A percentile compares a stretch with the other conserved stretches of the same genome.
Evolutionary conservation across 2,113 vertebrate genomes (phyloP).

Genomic region (Corynorhinus townsendii): DNA sequence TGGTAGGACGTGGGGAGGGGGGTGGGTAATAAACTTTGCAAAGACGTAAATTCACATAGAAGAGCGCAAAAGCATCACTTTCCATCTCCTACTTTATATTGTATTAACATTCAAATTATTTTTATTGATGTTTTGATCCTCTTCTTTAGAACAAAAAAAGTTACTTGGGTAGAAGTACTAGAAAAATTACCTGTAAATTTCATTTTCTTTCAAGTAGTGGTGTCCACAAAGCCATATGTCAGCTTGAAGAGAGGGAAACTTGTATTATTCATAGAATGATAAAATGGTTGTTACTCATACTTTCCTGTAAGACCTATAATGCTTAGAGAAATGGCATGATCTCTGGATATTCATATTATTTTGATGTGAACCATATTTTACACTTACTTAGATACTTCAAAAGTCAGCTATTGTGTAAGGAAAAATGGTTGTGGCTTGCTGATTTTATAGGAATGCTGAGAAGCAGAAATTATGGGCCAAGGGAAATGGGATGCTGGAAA

Average conservation of each 20-base stretch:
- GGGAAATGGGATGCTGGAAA: slow-evolving; percentile 19
- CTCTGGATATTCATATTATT: slow-evolving; percentile 35
- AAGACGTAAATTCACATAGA: not conserved
- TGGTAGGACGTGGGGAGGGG: not conserved
- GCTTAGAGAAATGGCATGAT: slow-evolving; percentile 35
- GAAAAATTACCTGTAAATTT: not conserved
- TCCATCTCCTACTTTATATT: not conserved
- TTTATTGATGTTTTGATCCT: slow-evolving; percentile 3
- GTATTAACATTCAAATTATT: not conserved
- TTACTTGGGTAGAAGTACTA: not conserved
- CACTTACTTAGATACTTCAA: slow-evolving; percentile 34
- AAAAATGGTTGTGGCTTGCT: not conserved
- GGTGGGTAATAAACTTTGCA: not conserved
- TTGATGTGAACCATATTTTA: slow-evolving; percentile 41
- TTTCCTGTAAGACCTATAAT: not conserved
- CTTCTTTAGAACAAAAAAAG: slow-evolving; percentile 25
- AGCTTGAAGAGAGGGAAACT: not conserved
- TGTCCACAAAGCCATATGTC: slow-evolving; percentile 3
- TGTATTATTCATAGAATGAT: slow-evolving; percentile 26
- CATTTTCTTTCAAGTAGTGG: slow-evolving; percentile 17
- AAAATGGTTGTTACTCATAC: not conserved
- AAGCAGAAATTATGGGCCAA: slow-evolving; percentile 8
- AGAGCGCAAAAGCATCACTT: not conserved
- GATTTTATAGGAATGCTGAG: not conserved
- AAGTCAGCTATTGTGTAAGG: not conserved